phyloP scores from a whole-genome alignment of 2,113 vertebrate genomes.

The Oreochromis spilurus region DNA sequence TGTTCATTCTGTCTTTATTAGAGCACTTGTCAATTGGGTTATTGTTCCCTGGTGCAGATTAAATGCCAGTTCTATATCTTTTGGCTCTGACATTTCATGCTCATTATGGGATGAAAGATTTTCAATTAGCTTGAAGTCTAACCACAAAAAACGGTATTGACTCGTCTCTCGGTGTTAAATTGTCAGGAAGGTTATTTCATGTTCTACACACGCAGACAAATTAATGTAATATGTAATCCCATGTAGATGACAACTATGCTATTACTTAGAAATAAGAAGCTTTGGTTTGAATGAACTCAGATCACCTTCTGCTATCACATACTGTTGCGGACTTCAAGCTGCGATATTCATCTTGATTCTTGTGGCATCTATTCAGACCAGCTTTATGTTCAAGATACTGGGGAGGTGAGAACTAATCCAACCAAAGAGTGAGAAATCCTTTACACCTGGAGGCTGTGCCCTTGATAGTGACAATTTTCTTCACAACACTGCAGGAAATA shows the following conservation, averaged over 20 bases:
- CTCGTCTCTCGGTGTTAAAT: slow-evolving; percentile 35
- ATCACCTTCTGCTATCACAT: neutral
- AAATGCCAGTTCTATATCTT: slow-evolving; percentile 63
- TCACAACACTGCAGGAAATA: slow-evolving; percentile 13
- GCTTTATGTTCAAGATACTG: slow-evolving; percentile 38
- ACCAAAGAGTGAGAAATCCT: slow-evolving; percentile 44
- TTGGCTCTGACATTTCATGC: slow-evolving; percentile 67
- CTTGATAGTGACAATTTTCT: slow-evolving; percentile 31
- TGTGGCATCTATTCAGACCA: slow-evolving; percentile 25
- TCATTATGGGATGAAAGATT: slow-evolving; percentile 63
- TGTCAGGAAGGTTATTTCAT: slow-evolving; percentile 6
- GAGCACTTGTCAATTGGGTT: slow-evolving; percentile 29
- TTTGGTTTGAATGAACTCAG: neutral
- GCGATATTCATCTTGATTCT: slow-evolving; percentile 38
- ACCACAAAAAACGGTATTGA: slow-evolving; percentile 49
- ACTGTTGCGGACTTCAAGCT: neutral
- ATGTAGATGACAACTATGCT: neutral
- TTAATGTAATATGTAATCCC: neutral
- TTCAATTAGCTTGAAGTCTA: slow-evolving; percentile 59
- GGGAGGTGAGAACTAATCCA: slow-evolving; percentile 40
- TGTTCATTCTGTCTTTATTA: slow-evolving; percentile 31
- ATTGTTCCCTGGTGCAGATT: slow-evolving; percentile 44
- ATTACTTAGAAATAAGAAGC: neutral
- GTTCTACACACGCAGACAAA: slow-evolving; percentile 6
- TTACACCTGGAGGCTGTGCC: slow-evolving; percentile 41